Percentiles rank a stretch among this genome's conserved stretches.
Conservation (phyloP, 2,888 invertebrate species). For the Eupithecia inturbata region DNA sequence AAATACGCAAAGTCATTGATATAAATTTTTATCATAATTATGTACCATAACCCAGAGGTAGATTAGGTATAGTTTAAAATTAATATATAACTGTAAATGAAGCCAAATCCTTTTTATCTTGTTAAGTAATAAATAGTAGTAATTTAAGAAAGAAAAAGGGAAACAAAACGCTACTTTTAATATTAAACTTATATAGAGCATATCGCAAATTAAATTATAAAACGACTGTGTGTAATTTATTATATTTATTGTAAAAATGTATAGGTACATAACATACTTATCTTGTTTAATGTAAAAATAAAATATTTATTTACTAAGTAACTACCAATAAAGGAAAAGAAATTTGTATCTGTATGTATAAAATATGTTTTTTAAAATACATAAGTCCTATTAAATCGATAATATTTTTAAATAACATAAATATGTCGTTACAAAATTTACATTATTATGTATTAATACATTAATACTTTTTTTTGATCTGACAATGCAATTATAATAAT, state of each 20-base stretch:
- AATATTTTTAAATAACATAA: background rate
- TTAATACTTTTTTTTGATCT: background rate
- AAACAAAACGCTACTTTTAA: constrained; percentile 82
- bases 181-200: constrained; percentile 70
- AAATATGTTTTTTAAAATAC: background rate
- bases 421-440: background rate
- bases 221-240: constrained; percentile 13
- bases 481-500: background rate
- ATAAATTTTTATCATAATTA: background rate
- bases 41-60: background rate
- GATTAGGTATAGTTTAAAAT: background rate
- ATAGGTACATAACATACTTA: background rate
- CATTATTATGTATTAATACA: no score
- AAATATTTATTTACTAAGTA: background rate
- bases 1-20: background rate
- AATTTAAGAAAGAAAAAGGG: constrained; percentile 66
- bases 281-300: background rate
- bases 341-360: background rate
- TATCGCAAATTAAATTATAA: constrained; percentile 56
- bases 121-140: constrained; percentile 34
- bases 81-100: constrained; percentile 14
- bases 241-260: background rate
- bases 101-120: constrained; percentile 42
- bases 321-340: background rate
- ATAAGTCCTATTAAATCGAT: background rate